Base-by-base conservation (phyloP, 2,888 invertebrate genomes). In the Apantesis nais region DNA sequence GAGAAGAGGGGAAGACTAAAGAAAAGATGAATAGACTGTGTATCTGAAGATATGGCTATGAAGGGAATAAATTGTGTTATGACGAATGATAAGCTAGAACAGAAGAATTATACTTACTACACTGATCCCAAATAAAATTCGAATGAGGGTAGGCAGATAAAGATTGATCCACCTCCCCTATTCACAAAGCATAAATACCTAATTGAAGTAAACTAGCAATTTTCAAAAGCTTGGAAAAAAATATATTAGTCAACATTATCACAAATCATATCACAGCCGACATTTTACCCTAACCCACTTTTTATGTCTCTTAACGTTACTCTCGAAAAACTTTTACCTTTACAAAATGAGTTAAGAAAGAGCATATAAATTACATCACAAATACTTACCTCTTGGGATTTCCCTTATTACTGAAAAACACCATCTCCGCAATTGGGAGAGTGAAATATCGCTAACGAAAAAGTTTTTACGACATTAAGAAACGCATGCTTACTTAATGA, bases 401-500 rank as follows among this genome's bases (percentile, higher is more conserved):
- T 82, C 74, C 73, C 77, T 73, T 75, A 74, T 79, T 85, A 88
- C 87, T 86, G 88, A 90, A 90, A 89, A 91, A 90, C 89, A 89
- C 88, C 84, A 84, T 84, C 81, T 83, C 87, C 86, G 86, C 82
- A 75, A 79, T 86, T 85, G 79, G 77, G 78, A 77, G 81, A 81
- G 82, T 66, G 79, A 82, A 83, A 82, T 81, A 82, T 82, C 66
- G 72, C 72, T 70, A 78, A 71, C 58, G 68, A 77, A 81, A 77
- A 81, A 76, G 72, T 80, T 84, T 77, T 74, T 65, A 71, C 67
- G 63, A 64, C 69, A 76, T 68, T 73, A 69, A 76, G 79, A 79
- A 75, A 75, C 71, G 75, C 68, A 69, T 75, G 74, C 65, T 65
- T 74, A 67, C 41, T 71, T 76, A 68, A 72, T 72, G 67, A 73